Base-by-base conservation (phyloP, 37 sponge, comb jelly and placozoan genomes). In the Spongilla lacustris region DNA sequence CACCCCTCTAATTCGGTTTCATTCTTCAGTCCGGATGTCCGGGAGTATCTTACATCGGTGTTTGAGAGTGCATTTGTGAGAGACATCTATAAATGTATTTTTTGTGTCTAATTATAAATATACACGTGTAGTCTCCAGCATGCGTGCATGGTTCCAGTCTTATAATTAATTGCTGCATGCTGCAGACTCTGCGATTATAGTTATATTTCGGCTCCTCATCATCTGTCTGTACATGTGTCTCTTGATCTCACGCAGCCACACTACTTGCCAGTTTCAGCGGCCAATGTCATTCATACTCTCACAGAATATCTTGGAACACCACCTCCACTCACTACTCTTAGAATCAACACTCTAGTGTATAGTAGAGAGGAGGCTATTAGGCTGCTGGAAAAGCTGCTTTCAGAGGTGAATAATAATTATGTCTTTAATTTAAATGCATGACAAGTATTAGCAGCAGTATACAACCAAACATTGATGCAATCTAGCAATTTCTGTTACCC, bases 311-410 rank as follows among this genome's bases (percentile, higher is more conserved):
- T 92, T 9, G 72, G 88, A 79, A 69, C 69, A 24, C 92, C 92
- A 68, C 92, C 92, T 27, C 29, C 68, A 24, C 24, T 36, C n/a
- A 92, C 88, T 50, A 87, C 88, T 2, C n/a, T 92, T 19, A 31
- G 92, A 41, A 46, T 92, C 66, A 92, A 92, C 85, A 83, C 88
- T 8, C 50, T 87, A 22, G 68, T 75, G 70, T 75, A 85, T 73
- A 27, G 46, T 30, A 77, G 25, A 21, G 66, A 73, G 22, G 85
- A 58, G 58, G 58, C 58, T 19, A 58, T 58, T 13, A 10, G 19
- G 14, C 58, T 17, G 19, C 58, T 58, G 1, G 58, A 58, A 58
- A 58, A 58, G 58, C 58, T 58, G 19, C 19, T 58, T 10, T 58
- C 19, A 14, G 58, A 58, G 58, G 58, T 58, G 58, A 41, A 41